phyloP scores from a whole-genome alignment of 2,797 vertebrate species.

The Sparidentex hasta region DNA sequence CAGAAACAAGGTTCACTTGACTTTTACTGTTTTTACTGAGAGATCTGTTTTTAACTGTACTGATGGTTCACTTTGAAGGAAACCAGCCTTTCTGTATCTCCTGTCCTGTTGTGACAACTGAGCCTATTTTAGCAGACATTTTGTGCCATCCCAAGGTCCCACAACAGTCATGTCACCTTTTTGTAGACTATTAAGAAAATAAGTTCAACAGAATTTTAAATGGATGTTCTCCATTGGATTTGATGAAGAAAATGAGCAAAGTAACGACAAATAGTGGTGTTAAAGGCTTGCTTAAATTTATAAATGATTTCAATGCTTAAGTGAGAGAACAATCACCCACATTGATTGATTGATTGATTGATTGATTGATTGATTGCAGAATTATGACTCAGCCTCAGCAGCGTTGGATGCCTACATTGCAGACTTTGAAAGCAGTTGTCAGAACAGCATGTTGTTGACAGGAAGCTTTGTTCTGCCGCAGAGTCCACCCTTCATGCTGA shows the following conservation, averaged over 20 bases:
- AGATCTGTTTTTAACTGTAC: background rate
- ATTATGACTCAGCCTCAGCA: slow-evolving; percentile 88
- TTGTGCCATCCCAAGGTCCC: background rate
- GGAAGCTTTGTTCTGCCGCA: slow-evolving; percentile 73
- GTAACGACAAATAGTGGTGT: too few species aligned
- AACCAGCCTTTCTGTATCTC: background rate
- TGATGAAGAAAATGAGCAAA: background rate
- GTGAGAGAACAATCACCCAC: background rate
- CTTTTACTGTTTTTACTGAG: background rate
- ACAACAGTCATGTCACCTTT: background rate
- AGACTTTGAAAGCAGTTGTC: slow-evolving; percentile 86
- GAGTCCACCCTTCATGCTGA: background rate
- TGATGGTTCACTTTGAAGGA: background rate
- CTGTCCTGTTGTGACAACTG: background rate
- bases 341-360: background rate
- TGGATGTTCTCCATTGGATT: background rate
- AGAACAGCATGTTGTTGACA: slow-evolving; percentile 40
- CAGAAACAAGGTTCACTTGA: slow-evolving; percentile 78
- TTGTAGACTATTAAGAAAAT: background rate
- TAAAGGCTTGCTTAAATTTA: too few species aligned
- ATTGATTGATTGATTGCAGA: slow-evolving; percentile 35
- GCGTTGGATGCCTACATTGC: slow-evolving; percentile 92
- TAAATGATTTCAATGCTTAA: too few species aligned
- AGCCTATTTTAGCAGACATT: background rate
- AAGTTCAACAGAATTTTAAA: background rate